Percentiles rank a stretch among this genome's conserved stretches.
phyloP scores from a whole-genome alignment of 2,113 vertebrate genomes.

The Scomber colias region DNA sequence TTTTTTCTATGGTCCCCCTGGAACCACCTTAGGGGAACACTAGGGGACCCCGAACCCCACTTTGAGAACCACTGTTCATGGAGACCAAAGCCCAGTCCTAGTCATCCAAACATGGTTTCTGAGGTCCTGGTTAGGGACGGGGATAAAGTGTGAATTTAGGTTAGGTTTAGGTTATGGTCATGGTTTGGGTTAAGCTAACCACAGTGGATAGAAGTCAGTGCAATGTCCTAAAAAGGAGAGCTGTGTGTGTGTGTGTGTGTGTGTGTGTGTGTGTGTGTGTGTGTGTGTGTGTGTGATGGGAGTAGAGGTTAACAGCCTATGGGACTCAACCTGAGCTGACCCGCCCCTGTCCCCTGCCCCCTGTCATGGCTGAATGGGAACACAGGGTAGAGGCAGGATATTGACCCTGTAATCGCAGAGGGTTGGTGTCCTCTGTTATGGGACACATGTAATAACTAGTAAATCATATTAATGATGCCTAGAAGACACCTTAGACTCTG shows the following conservation, averaged over 20 bases:
- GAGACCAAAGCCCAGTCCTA: no score
- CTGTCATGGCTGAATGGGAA: not conserved
- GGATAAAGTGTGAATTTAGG: no score
- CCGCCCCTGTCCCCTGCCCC: constrained; percentile 40
- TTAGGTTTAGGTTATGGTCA: not conserved
- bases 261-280: not conserved
- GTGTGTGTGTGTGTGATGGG: constrained; percentile 3
- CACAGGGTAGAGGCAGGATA: not conserved
- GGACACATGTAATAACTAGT: not conserved
- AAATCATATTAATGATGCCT: not conserved
- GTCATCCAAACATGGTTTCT: no score
- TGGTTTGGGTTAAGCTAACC: no score
- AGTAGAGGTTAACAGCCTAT: constrained; percentile 52
- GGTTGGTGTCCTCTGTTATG: constrained; percentile 10
- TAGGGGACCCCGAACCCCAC: no score
- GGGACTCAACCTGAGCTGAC: constrained; percentile 22
- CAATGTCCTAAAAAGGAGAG: no score
- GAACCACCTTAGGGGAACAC: no score
- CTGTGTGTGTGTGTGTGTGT: not conserved
- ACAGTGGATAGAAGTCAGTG: no score
- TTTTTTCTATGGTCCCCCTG: no score
- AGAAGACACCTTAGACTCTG: not conserved
- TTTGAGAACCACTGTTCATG: no score
- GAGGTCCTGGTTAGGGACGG: no score
- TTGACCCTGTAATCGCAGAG: constrained; percentile 25